Evolutionary conservation across 2,797 vertebrate genomes (phyloP), one percentile per base, ranked within the genome.

Genomic region (Poecilia picta): DNA sequence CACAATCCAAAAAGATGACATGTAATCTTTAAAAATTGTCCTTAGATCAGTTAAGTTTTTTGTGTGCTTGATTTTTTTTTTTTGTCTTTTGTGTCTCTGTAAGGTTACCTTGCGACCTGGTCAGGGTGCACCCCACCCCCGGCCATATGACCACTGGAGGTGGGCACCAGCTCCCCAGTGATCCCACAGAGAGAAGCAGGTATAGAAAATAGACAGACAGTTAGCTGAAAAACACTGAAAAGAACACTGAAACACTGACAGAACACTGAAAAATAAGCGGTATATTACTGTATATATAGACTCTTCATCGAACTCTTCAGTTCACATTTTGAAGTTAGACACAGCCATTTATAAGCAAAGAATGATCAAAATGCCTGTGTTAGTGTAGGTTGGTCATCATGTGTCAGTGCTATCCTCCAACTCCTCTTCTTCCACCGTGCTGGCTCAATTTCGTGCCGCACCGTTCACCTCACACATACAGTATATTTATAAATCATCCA

Each of bases 401-500:
- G 68, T 75, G 57, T 76, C 45, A 77, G 83, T 87, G 88, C 90
- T 88, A 86, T 85, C 68, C 83, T 77, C 72, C 62, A 76, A 78
- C 80, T 75, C 79, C 66, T 84, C 68, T 49, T 76, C 68, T 45
- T 76, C 76, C 62, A 72, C 20, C 66, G 25, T 3, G 20, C 13
- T 49, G 45, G 45, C 59, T 68, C 81, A 77, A 79, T 79, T 80
- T 75, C 72, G 36, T 39, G 68, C 45, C 23, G 68, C 70, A 77
- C 47, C n/a, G 28, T 75, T 82, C 18, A 2, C 23, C 78, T 80
- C 77, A 76, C 82, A 79, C 18, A 36, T 78, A n/a, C n/a, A n/a
- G n/a, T n/a, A 51, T 85, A 64, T 86, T 28, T 74, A 57, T 92
- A 92, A 94, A 90, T 91, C 91, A 89, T 87, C 85, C 73, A 43